Base-by-base conservation (phyloP, 2,797 vertebrate genomes). In the Enteromius argenteus region DNA sequence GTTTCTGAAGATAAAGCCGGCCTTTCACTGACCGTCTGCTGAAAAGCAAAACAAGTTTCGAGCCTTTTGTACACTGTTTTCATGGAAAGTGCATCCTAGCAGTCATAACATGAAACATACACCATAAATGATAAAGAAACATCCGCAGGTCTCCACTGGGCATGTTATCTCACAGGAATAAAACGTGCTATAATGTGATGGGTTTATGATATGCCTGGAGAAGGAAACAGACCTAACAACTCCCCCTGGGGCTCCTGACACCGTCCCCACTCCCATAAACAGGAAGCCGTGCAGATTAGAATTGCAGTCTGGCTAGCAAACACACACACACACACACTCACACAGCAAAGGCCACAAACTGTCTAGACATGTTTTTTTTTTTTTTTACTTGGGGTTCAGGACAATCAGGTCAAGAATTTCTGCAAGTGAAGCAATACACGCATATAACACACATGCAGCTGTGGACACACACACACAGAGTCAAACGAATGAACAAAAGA, bases 281-380 rank as follows among this genome's bases (percentile, higher is more conserved):
- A 79, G 71, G 49, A 81, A 81, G 32, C 74, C n/a, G 7, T 13
- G 19, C 37, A 67, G 60, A 62, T 62, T 58, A 49, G 42, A 60
- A 19, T 42, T 67, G 46, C 15, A 23, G 44, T 75, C 46, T 46
- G 30, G 15, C 23, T 60, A 58, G 32, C 60, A 79, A 68, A 80
- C 75, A 76, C 60, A 81, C 49, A 53, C 76, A 66, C 56, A 56
- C 42, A 13, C 44, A 46, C 44, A 81, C 71, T 75, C 60, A 76
- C 62, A 53, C 9, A 42, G 39, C 19, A 68, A 7, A 89, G 86
- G 84, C 81, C 89, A 85, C 88, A 90, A 92, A 93, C 91, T 87
- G 92, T 94, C 93, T 94, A 92, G 90, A 92, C 85, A 58, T 87
- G 89, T 1, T 73, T 79, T 76, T 60, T 46, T 80, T 37, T 79